These are phyloP conservation scores for Peromyscus melanophrys DNA, from an alignment of 2,797 vertebrate species.

Conservation along the genomic window DNA sequence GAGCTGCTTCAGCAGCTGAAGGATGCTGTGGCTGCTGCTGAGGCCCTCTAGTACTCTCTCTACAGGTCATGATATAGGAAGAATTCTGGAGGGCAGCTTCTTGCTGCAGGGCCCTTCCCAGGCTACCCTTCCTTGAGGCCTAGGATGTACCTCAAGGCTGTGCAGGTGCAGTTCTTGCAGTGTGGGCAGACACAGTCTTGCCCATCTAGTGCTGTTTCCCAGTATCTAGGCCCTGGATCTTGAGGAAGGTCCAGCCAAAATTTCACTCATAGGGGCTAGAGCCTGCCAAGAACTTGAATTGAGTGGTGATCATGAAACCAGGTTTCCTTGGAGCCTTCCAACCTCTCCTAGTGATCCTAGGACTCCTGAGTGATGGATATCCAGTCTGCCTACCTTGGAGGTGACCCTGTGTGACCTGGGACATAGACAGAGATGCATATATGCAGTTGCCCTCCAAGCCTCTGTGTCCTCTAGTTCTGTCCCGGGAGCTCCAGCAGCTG, in stretches of 20 bases:
- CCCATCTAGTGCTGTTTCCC: background rate
- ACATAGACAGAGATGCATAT: background rate
- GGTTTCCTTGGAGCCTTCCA: background rate
- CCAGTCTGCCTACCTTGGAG: background rate
- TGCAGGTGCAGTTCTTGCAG: background rate
- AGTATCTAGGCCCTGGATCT: background rate
- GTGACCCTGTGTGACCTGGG: background rate
- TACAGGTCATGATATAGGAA: rapidly evolving
- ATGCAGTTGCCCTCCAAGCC: background rate
- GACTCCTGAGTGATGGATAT: background rate
- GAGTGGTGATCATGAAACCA: background rate
- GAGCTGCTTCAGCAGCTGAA: conserved; percentile 86
- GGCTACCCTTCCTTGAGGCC: background rate
- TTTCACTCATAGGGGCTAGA: background rate
- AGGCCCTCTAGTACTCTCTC: conserved; percentile 48
- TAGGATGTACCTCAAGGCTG: background rate
- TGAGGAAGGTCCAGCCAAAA: background rate
- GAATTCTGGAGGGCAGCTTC: too few relatives aligned
- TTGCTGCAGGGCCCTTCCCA: background rate
- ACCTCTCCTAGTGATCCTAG: background rate
- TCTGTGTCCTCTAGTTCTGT: background rate
- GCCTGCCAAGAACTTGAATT: background rate
- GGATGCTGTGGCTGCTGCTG: conserved; percentile 61
- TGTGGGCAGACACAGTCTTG: background rate
- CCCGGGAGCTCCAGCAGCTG: background rate